These are phyloP conservation scores for Rhynchophorus ferrugineus DNA, from an alignment of 1,140 invertebrate species.

Conservation along the genomic window DNA sequence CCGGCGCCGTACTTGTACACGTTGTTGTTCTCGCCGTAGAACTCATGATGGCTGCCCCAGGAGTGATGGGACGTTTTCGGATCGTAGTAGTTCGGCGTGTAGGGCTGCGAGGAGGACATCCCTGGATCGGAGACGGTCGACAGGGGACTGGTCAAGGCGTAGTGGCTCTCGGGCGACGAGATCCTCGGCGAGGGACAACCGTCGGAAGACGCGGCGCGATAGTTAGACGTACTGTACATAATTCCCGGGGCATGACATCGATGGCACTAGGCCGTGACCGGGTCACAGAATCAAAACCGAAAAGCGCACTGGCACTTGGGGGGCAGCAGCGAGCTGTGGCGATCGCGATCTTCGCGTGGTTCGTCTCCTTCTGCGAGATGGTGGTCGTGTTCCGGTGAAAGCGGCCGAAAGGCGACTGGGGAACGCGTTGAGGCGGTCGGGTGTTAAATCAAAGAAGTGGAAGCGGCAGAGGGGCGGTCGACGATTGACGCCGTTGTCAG, in stretches of 20 bases:
- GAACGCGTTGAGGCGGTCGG: constrained; percentile 15
- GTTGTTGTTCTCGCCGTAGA: constrained; percentile 39
- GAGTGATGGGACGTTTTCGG: constrained; percentile 16
- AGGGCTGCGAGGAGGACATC: constrained; percentile 37
- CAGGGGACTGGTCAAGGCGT: constrained; percentile 32
- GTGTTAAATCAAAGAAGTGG: constrained; percentile 22
- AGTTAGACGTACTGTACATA: constrained; percentile 13
- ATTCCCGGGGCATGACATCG: neutral
- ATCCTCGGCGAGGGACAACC: constrained; percentile 33
- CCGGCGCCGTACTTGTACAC: constrained; percentile 33
- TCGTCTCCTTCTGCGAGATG: neutral
- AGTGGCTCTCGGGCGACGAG: constrained; percentile 34
- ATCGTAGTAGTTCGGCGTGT: constrained; percentile 33
- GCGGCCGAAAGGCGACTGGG: constrained; percentile 16
- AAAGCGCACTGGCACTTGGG: neutral
- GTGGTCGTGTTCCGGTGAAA: constrained; percentile 8
- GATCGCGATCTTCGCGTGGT: constrained; percentile 5
- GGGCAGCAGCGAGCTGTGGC: neutral
- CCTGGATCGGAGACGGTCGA: constrained; percentile 33
- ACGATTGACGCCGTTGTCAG: constrained; percentile 10
- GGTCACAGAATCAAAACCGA: neutral
- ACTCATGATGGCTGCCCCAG: constrained; percentile 26
- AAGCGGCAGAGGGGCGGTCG: constrained; percentile 17
- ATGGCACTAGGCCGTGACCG: neutral
- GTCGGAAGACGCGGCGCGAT: constrained; percentile 10